These are phyloP conservation scores for Drosophila niveifrons DNA, from an alignment of 2,888 invertebrate genomes.

Conservation along the genomic window DNA sequence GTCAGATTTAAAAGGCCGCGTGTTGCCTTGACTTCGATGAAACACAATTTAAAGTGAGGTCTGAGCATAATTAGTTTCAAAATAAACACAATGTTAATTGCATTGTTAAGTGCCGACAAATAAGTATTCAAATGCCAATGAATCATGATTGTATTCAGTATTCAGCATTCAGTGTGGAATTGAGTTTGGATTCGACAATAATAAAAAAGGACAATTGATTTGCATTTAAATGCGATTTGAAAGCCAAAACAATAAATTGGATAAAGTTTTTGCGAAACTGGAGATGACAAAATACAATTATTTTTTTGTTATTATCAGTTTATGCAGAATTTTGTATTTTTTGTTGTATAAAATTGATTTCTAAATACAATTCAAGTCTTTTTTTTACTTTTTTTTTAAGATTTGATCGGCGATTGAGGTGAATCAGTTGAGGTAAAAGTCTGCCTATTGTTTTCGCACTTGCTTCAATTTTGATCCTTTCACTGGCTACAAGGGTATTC, in stretches of 20 bases:
- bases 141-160: not conserved
- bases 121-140: not conserved
- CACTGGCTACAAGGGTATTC: constrained; percentile 18
- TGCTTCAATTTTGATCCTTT: not conserved
- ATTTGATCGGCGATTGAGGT: too few relatives aligned
- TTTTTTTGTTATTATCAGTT: too few relatives aligned
- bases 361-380: too few relatives aligned
- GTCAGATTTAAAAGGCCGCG: not conserved
- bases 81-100: constrained; percentile 5
- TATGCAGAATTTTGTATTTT: too few relatives aligned
- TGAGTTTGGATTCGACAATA: not conserved
- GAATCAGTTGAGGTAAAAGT: too few relatives aligned
- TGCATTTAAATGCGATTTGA: not conserved
- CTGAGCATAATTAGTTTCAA: not conserved
- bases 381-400: too few relatives aligned
- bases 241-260: not conserved
- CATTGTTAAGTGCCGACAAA: not conserved
- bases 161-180: not conserved
- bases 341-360: too few relatives aligned
- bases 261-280: not conserved
- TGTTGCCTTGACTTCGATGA: not conserved
- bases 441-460: too few relatives aligned
- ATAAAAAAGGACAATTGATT: not conserved
- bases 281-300: not conserved
- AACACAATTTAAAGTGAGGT: not conserved